Base-by-base conservation (phyloP, 1,140 invertebrate species). In the Globodera rostochiensis region DNA sequence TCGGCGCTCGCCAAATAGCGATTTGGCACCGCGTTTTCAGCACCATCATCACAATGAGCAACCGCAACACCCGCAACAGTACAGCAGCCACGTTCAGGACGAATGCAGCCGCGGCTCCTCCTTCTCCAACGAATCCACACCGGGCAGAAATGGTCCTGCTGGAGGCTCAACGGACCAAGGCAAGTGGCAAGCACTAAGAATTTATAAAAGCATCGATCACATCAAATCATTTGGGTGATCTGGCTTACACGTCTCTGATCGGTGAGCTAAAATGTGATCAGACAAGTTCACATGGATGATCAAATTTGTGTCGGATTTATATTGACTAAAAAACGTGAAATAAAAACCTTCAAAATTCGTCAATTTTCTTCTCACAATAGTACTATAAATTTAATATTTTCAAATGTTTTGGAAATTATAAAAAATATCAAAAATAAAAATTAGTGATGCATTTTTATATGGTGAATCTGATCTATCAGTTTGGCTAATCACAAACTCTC, bases 11-110 rank as follows among this genome's bases (percentile, higher is more conserved):
- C 85, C 86, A 25, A 84, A 86, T 70, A 83, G 80, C 74, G 85
- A 86, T 85, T 78, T 86, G 53, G 73, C 76, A 49, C 73, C 36
- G 64, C 85, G 85, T 69, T 87, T 86, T 82, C 85, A 86, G 85
- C 74, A 73, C 49, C 75, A 86, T 15, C 84, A 64, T 19, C 70
- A 82, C 66, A 64, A 73, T 80, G 82, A 25, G 77, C 36, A 74
- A 6, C 11, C 53, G 21, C 9, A 49, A 19, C 57, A 64, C 1
- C 36, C 8, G 4, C 50, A 73, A 25, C 49, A 73, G 13, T 73
- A 25, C 19, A 47, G 73, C 15, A n/a, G 25, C 45, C 36, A 57
- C 15, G 1, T 36, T 11, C 57, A 13, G 1, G 60, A 36, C 45
- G 67, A 67, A 46, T n/a, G 57, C 78, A 78, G 80, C 49, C 78